phyloP scores from a whole-genome alignment of 1,140 invertebrate genomes.

The Hyles vespertilio region DNA sequence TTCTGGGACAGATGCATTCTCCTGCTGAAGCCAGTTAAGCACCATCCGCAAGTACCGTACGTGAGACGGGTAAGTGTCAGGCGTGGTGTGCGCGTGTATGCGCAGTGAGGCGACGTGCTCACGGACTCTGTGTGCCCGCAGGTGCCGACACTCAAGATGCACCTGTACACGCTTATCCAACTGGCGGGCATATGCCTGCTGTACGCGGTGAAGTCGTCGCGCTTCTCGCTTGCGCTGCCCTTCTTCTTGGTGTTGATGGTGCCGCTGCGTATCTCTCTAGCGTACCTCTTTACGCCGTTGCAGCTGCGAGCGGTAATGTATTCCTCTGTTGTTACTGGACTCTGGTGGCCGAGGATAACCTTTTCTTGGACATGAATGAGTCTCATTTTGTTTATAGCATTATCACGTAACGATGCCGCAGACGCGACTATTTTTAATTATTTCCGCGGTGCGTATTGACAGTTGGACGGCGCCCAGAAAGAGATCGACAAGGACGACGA shows the following conservation, averaged over 20 bases:
- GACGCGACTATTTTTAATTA: conserved; percentile 8
- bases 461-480: conserved; percentile 89
- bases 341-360: neutral
- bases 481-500: conserved; percentile 87
- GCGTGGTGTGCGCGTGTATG: too few relatives aligned
- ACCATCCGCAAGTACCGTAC: conserved; percentile 90
- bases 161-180: conserved; percentile 92
- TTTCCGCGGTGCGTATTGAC: conserved; percentile 23
- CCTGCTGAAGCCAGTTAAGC: conserved; percentile 95
- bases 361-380: neutral
- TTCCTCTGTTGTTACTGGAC: neutral
- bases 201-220: conserved; percentile 93
- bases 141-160: conserved; percentile 95
- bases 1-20: conserved; percentile 91
- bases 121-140: too few relatives aligned
- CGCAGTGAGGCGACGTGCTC: too few relatives aligned
- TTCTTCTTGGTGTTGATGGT: conserved; percentile 95
- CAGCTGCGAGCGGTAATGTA: conserved; percentile 86
- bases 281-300: conserved; percentile 83
- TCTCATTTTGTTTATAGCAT: conserved; percentile 3
- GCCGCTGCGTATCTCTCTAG: conserved; percentile 86
- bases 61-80: conserved; percentile 79
- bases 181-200: conserved; percentile 84
- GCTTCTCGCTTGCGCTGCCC: conserved; percentile 91
- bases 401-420: neutral